Conservation (phyloP, 2,113 vertebrate species). For the Vombatus ursinus region DNA sequence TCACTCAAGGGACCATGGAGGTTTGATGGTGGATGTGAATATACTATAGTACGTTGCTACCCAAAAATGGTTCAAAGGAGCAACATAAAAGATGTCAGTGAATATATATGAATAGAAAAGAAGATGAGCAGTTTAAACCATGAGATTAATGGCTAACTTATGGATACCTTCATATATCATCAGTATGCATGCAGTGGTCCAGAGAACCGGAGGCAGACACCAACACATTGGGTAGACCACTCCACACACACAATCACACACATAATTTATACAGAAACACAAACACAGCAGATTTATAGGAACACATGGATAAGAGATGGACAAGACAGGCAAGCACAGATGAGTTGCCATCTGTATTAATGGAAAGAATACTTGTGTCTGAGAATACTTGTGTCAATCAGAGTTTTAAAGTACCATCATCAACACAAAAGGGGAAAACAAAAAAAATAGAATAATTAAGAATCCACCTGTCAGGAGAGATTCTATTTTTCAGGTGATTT, state of each 20-base stretch:
- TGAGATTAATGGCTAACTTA: too few relatives aligned
- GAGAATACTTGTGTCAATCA: neutral
- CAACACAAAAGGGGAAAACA: neutral
- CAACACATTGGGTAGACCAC: too few relatives aligned
- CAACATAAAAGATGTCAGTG: too few relatives aligned
- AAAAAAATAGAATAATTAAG: neutral
- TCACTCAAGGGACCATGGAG: too few relatives aligned
- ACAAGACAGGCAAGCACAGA: neutral
- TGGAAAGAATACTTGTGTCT: neutral
- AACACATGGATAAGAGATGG: neutral
- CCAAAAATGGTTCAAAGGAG: too few relatives aligned
- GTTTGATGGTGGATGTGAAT: too few relatives aligned
- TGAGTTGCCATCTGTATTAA: neutral
- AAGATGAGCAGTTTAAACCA: neutral
- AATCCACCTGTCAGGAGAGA: neutral
- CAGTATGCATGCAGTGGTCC: too few relatives aligned
- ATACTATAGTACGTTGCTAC: too few relatives aligned
- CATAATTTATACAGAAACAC: neutral
- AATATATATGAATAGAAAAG: too few relatives aligned
- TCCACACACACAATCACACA: too few relatives aligned
- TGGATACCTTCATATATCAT: neutral
- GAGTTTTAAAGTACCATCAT: neutral
- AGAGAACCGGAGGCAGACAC: too few relatives aligned
- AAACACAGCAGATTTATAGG: neutral
- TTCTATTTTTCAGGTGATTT: neutral